Conservation (phyloP, 2,888 invertebrate species). For the Hoplodrina blanda region DNA sequence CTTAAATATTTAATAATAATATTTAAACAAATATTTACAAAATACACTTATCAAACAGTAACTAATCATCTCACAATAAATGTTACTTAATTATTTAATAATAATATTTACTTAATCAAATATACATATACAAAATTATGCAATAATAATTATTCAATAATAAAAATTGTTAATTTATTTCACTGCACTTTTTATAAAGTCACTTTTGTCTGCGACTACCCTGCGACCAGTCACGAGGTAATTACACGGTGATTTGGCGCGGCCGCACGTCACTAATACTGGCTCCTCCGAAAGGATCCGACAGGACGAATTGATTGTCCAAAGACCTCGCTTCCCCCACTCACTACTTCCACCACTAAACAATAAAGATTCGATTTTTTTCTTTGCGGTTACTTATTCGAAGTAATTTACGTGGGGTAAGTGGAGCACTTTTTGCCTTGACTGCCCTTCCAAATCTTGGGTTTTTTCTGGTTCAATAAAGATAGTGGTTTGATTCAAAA, state of each 20-base stretch:
- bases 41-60: too few species aligned
- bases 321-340: conserved; percentile 33
- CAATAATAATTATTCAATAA: too few species aligned
- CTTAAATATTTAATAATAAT: too few species aligned
- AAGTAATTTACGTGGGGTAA: conserved; percentile 56
- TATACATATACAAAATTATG: too few species aligned
- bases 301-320: conserved; percentile 67
- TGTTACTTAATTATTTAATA: too few species aligned
- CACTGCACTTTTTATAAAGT: too few species aligned
- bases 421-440: conserved; percentile 55
- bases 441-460: conserved; percentile 55
- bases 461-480: conserved; percentile 52
- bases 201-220: conserved; percentile 63
- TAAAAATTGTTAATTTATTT: too few species aligned
- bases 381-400: conserved; percentile 51
- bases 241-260: conserved; percentile 78
- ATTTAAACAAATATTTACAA: too few species aligned
- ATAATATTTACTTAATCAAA: too few species aligned
- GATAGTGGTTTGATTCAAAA: conserved; percentile 29
- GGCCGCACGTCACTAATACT: conserved; percentile 61
- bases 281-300: conserved; percentile 62
- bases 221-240: conserved; percentile 64
- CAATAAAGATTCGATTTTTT: conserved; percentile 48
- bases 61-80: too few species aligned
- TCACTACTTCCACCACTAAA: conserved; percentile 44